A percentile compares a stretch with the other conserved stretches of the same genome.
Evolutionary conservation across 2,113 vertebrate species (phyloP).

Genomic region (Semicossyphus pulcher): DNA sequence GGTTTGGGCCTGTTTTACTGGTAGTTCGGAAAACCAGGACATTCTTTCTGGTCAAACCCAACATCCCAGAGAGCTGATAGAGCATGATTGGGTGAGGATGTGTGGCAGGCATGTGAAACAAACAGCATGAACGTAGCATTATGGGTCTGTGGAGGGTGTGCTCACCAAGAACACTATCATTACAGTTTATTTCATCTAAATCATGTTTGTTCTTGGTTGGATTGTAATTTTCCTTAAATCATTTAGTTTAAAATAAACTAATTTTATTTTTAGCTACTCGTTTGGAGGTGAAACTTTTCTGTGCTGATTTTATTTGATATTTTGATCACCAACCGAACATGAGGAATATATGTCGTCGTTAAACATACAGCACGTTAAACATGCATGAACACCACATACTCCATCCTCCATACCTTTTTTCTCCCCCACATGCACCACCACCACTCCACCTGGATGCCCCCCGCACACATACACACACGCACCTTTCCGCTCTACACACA

Average conservation of each 20-base stretch:
- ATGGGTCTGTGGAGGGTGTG: constrained; percentile 26
- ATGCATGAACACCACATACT: constrained; percentile 23
- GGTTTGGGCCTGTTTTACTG: constrained; percentile 71
- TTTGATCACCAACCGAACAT: constrained; percentile 1
- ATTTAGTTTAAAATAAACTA: not conserved
- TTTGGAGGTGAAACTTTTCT: constrained; percentile 18
- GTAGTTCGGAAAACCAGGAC: constrained; percentile 70
- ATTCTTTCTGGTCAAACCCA: constrained; percentile 77
- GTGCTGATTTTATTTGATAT: not conserved
- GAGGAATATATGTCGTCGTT: constrained; percentile 17
- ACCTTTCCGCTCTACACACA: constrained; percentile 54
- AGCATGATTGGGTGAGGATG: constrained; percentile 62
- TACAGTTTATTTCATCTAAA: constrained; percentile 13
- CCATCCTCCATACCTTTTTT: constrained; percentile 74
- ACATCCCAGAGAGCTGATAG: constrained; percentile 72
- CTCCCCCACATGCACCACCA: constrained; percentile 66
- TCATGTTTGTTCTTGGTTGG: constrained; percentile 15
- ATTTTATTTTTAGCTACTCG: too few relatives aligned
- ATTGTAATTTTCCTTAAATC: not conserved
- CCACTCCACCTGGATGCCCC: constrained; percentile 63
- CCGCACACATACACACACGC: constrained; percentile 27
- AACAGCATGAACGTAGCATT: constrained; percentile 41
- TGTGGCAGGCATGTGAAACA: constrained; percentile 62
- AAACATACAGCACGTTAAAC: too few relatives aligned
- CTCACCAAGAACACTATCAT: constrained; percentile 9